Evolutionary conservation across 2,797 vertebrate genomes (phyloP), one percentile per base, ranked within the genome.

Genomic region (Tadarida brasiliensis): DNA sequence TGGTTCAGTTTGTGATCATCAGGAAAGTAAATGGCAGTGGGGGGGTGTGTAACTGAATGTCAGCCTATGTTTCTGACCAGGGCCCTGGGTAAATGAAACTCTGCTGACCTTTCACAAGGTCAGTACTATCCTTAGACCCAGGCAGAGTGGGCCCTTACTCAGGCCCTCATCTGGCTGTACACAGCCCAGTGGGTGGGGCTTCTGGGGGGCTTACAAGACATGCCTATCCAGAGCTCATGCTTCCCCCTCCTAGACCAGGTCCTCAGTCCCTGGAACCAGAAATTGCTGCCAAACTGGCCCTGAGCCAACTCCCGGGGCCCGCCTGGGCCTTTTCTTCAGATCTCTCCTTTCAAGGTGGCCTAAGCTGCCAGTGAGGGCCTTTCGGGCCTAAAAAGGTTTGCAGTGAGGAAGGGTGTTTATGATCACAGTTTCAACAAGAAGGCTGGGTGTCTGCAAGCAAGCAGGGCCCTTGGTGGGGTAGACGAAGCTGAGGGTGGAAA

Each of bases 11-110:
- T 14, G 7, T 56, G 56, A 39, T 7, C 51, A n/a, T 44, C 16
- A 16, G 14, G 28, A 44, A 16, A 2, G 14, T 12, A 3, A 30
- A 56, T 3, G 12, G 65, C 59, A 28, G 3, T 19, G 70, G 2
- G 7, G 10, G 11, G 11, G 61, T 3, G 0, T 5, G 2, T 2
- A 3, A 35, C 7, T 22, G 11, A 9, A 28, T 2, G 7, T 22
- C 7, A 24, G 65, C 14, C 51, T 39, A 3, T 28, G n/a, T 49
- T 54, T 57, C 28, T n/a, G 28, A 65, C 1, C 3, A 16, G 67
- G 56, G 59, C n/a, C 67, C 39, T 9, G 9, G 22, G 16, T 19
- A 30, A 81, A 51, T 47, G 35, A 76, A 78, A 20, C 9, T 26
- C 24, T 24, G 28, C 57, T 35, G 59, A 26, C 17, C 65, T 28